Conservation (phyloP, 2,888 invertebrate genomes). For the Zootermopsis nevadensis region DNA sequence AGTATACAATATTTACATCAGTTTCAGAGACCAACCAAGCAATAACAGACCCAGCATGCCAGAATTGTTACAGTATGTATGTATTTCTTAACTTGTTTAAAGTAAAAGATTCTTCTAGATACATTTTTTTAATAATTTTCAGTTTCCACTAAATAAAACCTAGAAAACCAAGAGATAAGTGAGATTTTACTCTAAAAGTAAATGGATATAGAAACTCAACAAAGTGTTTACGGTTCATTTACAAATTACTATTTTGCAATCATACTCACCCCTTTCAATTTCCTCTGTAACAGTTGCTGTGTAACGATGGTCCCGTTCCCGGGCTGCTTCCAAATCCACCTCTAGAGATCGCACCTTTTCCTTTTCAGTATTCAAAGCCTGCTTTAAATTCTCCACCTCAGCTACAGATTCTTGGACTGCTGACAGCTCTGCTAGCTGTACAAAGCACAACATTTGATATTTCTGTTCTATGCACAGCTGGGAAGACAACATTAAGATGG, state of each 20-base stretch:
- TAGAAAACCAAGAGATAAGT: no score
- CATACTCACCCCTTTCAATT: neutral
- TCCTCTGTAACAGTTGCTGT: conserved; percentile 9
- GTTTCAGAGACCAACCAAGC: no score
- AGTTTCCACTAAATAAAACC: no score
- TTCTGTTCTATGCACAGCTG: no score
- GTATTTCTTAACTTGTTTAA: no score
- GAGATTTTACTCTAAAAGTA: neutral
- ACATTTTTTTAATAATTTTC: no score
- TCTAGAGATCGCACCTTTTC: conserved; percentile 14
- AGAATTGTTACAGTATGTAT: no score
- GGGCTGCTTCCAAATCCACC: neutral
- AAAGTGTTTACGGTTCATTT: neutral
- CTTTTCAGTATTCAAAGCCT: neutral
- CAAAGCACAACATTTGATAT: neutral
- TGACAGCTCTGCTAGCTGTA: neutral
- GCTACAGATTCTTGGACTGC: neutral
- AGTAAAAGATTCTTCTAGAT: no score
- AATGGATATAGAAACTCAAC: neutral
- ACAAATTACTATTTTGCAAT: neutral
- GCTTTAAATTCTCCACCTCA: neutral
- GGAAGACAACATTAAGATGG: no score
- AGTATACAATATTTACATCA: no score
- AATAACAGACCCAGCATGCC: no score
- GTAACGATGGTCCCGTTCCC: neutral